phyloP scores from a whole-genome alignment of 2,113 vertebrate genomes.

The Aviceda subcristata region DNA sequence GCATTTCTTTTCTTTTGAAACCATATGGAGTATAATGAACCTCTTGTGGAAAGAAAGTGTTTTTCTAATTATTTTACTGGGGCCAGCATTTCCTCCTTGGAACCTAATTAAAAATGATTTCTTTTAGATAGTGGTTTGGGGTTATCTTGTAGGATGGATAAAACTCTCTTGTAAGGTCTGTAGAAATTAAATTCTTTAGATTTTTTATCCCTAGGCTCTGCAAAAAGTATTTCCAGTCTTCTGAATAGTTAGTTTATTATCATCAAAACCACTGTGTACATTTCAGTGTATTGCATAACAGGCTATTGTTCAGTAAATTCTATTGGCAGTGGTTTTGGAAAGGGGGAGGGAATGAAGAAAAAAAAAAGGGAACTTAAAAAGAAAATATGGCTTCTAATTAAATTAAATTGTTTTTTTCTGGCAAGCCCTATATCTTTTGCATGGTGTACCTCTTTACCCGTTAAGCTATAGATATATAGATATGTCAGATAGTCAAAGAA shows the following conservation, averaged over 20 bases:
- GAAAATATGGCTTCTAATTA: neutral
- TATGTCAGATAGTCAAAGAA: neutral
- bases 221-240: constrained; percentile 17
- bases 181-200: constrained; percentile 20
- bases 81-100: neutral
- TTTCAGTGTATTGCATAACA: constrained; percentile 16
- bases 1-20: neutral
- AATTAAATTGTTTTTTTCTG: neutral
- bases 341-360: neutral
- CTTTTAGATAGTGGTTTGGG: neutral
- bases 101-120: neutral
- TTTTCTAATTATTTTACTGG: constrained; percentile 11
- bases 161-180: neutral
- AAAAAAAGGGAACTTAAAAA: neutral
- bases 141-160: neutral
- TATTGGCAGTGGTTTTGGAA: neutral
- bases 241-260: constrained; percentile 9
- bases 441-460: neutral
- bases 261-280: neutral
- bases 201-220: neutral
- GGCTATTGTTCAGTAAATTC: neutral
- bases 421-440: neutral
- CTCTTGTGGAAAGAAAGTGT: neutral
- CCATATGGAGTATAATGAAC: neutral
- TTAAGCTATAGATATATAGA: neutral